A percentile compares a stretch with the other conserved stretches of the same genome.
Conservation (phyloP, 1,140 invertebrate genomes). For the Uloborus diversus region DNA sequence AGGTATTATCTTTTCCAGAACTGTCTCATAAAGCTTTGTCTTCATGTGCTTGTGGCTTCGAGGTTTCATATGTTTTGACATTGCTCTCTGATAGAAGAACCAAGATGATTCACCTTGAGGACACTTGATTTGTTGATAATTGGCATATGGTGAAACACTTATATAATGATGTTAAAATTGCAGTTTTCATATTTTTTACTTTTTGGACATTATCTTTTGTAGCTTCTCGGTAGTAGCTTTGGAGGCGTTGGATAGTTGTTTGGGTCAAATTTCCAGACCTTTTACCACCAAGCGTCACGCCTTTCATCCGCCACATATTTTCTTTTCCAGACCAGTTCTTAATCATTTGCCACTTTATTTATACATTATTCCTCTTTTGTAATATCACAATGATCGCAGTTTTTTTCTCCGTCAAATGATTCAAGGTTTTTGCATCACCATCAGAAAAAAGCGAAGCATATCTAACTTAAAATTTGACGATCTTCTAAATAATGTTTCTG, state of each 20-base stretch:
- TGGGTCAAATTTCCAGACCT: background rate
- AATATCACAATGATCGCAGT: background rate
- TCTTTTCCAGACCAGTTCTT: background rate
- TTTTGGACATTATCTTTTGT: background rate
- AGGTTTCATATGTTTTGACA: background rate
- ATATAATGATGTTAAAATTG: background rate
- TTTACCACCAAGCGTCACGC: too few relatives aligned
- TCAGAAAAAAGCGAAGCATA: background rate
- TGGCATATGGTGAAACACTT: background rate
- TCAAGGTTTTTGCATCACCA: background rate
- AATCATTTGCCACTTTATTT: background rate
- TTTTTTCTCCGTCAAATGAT: background rate
- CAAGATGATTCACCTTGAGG: background rate
- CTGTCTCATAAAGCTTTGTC: background rate
- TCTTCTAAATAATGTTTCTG: background rate
- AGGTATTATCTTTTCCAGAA: background rate
- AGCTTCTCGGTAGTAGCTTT: background rate
- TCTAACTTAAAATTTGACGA: background rate
- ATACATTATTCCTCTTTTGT: background rate
- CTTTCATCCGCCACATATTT: background rate
- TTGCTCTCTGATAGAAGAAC: background rate
- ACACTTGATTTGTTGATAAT: background rate
- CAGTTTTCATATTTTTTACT: too few relatives aligned
- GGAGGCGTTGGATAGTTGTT: background rate
- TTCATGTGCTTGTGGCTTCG: background rate